Percentiles rank a stretch among this genome's conserved stretches.
Conservation (phyloP, 2,797 vertebrate species). For the Leptodactylus fallax region DNA sequence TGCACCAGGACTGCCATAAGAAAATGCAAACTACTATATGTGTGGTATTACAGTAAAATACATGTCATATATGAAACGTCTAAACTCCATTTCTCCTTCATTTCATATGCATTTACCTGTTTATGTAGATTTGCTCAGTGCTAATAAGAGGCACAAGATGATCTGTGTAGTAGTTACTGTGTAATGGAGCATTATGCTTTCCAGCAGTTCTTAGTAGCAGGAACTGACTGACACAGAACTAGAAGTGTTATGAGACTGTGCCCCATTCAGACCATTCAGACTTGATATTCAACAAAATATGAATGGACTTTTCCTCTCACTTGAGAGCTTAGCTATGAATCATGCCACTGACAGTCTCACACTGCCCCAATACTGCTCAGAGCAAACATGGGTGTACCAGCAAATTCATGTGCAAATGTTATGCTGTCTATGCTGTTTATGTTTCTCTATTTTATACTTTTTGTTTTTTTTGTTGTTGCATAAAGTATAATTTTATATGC, state of each 20-base stretch:
- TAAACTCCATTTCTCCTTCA: no score
- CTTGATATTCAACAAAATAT: constrained; percentile 40
- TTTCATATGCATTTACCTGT: not conserved
- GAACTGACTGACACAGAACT: not conserved
- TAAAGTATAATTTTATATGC: not conserved
- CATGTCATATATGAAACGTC: not conserved
- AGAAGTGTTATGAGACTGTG: constrained; percentile 36
- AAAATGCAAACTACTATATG: no score
- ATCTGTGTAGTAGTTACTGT: not conserved
- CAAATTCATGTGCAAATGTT: constrained; percentile 21
- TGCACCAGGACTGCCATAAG: no score
- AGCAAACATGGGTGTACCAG: constrained; percentile 46
- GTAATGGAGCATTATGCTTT: constrained; percentile 32
- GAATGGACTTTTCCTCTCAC: constrained; percentile 48
- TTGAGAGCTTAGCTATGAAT: constrained; percentile 48
- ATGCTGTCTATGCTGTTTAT: not conserved
- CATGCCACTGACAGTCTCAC: constrained; percentile 29
- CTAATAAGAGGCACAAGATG: constrained; percentile 16
- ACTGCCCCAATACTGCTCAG: constrained; percentile 26
- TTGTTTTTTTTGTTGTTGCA: not conserved
- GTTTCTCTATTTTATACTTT: not conserved
- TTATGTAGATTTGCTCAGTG: not conserved
- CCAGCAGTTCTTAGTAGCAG: constrained; percentile 18
- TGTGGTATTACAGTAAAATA: not conserved
- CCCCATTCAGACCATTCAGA: constrained; percentile 38